Base-by-base conservation (phyloP, 53 echinoderm and acorn worm genomes). In the Holothuria leucospilota region DNA sequence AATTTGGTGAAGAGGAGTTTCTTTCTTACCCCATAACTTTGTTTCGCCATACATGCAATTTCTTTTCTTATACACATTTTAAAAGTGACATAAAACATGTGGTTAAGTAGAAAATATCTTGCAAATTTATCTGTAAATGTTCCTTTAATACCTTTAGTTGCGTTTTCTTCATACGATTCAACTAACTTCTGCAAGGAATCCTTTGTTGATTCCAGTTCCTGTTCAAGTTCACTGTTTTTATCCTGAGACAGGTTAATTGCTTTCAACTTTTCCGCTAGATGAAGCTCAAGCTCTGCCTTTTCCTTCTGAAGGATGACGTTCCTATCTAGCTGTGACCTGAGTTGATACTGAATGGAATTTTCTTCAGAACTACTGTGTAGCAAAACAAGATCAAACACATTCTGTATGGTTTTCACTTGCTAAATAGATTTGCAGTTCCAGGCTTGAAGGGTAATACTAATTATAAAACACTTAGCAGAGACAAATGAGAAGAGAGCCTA, bases 221-320 rank as follows among this genome's bases (percentile, higher is more conserved):
- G 79, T 53, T 86, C 72, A 16, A 89, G 69, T 53, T 81, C 71
- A 20, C 78, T 38, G n/a, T 89, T 92, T 42, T 70, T 65, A 81
- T 92, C 81, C 40, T 63, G 69, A 26, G 82, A 62, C 28, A 70
- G 51, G 26, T 52, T 69, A 1, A 63, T 39, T 24, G 38, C 51
- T 42, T 79, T 64, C 28, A 92, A 34, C 83, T 89, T 85, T 39
- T 89, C 89, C 0, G 89, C 92, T 23, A 92, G 72, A 16, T 30
- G 64, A n/a, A 85, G 66, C 56, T 92, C 92, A 46, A 92, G 72
- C 60, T 72, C 88, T 18, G 82, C 86, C 59, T 92, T 88, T 26
- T 92, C 88, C 68, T 86, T 86, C 75, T 92, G 92, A 16, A 89
- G 62, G 13, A 39, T 39, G 16, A 92, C 84, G 39, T 89, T 92